Evolutionary conservation across 2,888 invertebrate genomes (phyloP), one percentile per base, ranked within the genome.

Genomic region (Caenorhabditis becei): DNA sequence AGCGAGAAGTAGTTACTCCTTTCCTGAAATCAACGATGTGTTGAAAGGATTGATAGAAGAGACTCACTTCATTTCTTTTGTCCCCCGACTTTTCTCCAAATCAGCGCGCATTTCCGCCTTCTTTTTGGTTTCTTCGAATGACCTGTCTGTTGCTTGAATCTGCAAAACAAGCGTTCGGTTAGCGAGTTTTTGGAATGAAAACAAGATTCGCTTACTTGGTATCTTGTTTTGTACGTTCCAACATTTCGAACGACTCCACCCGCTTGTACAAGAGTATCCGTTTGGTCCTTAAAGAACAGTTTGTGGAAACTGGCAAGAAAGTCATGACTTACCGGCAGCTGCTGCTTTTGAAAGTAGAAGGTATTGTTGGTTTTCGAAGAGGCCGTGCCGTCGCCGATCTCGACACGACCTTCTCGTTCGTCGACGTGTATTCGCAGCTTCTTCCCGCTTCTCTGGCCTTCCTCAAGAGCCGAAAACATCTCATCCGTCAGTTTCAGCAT

Each of bases 401-500:
- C 81, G 47, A 81, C 65, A 23, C 62, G 65, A 14, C 81, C 77
- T 16, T 75, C 86, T 71, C 78, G 77, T 53, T 80, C 80, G 51
- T 83, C 75, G 54, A 85, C 78, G 41, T 63, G 66, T 44, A 86
- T 63, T 26, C 77, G 77, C 44, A 86, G 47, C 61, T 47, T 54
- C 49, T 78, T 63, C 44, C 75, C 77, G 26, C 49, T 71, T 28
- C 58, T 62, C 37, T 80, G 80, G 3, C 84, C 83, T 28, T 70
- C 70, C 28, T 75, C 65, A 28, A 88, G 71, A 24, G 87, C 88
- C 20, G 82, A 77, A 37, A 84, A 82, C 70, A 88, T 86, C 54
- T 89, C 89, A 72, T 89, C 89, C 11, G 89, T 89, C 54, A 89
- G 62, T 58, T 88, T 88, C 23, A 89, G 74, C 81, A 85, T 79